A percentile compares a stretch with the other conserved stretches of the same genome.
Evolutionary conservation across 2,888 invertebrate species (phyloP).

Genomic region (Cantharis rustica): DNA sequence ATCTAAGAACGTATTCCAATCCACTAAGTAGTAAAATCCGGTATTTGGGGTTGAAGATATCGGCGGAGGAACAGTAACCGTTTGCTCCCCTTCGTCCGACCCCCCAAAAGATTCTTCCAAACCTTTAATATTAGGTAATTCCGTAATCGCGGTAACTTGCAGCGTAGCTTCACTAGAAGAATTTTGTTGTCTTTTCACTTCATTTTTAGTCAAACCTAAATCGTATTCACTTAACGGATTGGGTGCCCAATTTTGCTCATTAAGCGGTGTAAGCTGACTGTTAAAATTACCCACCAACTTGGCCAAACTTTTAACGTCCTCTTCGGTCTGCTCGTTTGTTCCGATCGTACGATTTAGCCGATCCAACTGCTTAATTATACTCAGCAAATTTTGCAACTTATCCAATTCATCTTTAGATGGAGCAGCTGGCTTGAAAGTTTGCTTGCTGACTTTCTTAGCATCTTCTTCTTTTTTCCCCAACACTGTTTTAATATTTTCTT

Average conservation of each 20-base stretch:
- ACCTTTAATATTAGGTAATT: conserved; percentile 63
- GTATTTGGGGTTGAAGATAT: conserved; percentile 65
- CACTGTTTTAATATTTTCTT: conserved; percentile 12
- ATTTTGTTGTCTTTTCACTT: conserved; percentile 59
- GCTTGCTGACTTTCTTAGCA: conserved; percentile 10
- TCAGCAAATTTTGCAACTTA: conserved; percentile 57
- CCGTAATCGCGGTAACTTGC: conserved; percentile 30
- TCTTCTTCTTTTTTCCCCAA: conserved; percentile 9
- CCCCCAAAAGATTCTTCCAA: conserved; percentile 81
- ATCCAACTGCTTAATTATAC: conserved; percentile 57
- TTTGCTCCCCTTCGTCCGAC: conserved; percentile 60
- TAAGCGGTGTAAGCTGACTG: conserved; percentile 42
- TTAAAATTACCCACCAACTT: conserved; percentile 49
- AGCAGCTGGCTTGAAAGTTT: conserved; percentile 49
- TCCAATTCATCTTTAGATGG: conserved; percentile 58
- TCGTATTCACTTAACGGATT: conserved; percentile 53
- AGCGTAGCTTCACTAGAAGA: conserved; percentile 34
- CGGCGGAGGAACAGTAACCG: conserved; percentile 60
- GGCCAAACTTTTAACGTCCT: conserved; percentile 50
- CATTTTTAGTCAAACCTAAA: conserved; percentile 54
- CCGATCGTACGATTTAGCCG: conserved; percentile 54
- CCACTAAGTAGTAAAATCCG: conserved; percentile 83
- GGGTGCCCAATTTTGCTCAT: conserved; percentile 48
- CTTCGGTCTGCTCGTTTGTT: conserved; percentile 53
- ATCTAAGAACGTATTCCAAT: conserved; percentile 86